Evolutionary conservation across 2,888 invertebrate species (phyloP), one percentile per base, ranked within the genome.

Genomic region (Melipona bicolor): DNA sequence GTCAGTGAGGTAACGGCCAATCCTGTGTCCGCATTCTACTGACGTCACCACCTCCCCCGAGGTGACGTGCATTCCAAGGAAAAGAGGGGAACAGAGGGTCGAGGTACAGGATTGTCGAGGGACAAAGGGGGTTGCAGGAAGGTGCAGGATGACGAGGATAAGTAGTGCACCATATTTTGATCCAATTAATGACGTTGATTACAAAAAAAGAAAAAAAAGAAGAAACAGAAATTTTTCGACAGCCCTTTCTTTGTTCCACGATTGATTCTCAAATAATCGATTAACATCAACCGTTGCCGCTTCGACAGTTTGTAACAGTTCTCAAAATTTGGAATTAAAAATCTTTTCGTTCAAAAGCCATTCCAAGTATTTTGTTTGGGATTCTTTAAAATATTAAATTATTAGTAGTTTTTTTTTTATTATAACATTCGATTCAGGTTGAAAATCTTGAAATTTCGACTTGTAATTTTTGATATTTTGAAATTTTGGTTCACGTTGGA

Each of bases 1-100:
- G 94, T 94, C 93, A 94, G 92, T 79, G 88, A 83, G 84, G 87
- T 84, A 87, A 82, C 87, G 88, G 91, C 94, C 93, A 94, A 94
- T 93, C 93, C 91, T 74, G 87, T 79, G 79, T 73, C 90, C 85
- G 90, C 83, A 87, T 91, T 91, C 87, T 79, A 89, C 92, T 91
- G 92, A 94, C 94, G 94, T 94, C 93, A 94, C 90, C 87, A 91
- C 92, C 92, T 92, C 91, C 90, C 88, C 90, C 90, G 86, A 90
- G 88, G 90, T 93, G 94, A 93, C 93, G 94, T 92, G 92, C 91
- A 92, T 92, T 92, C 89, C 87, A 86, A 88, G 87, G 87, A 87
- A 88, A 87, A 86, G 88, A 78, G 87, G 85, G 87, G 87, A 81
- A 79, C 24, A 81, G 86, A 88, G 87, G 86, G 86, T 79, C 73